Base-by-base conservation (phyloP, 2,888 invertebrate genomes). In the Theretra japonica region DNA sequence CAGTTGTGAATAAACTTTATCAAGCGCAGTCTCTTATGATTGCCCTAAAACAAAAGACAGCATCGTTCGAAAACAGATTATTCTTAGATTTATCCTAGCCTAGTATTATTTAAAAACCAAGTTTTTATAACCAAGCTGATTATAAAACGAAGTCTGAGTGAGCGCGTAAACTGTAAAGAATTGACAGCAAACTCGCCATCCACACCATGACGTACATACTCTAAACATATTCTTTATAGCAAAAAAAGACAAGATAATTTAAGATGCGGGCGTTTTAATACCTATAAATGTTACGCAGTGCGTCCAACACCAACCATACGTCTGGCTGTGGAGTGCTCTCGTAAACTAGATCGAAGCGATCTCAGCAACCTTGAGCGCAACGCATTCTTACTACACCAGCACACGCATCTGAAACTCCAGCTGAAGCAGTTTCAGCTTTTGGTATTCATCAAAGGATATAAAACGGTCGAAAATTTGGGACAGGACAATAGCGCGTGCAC, bases 201-300 rank as follows among this genome's bases (percentile, higher is more conserved):
- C 23, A 6, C 17, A 53, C 7, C 25, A 48, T 59, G 48, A 60
- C 60, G 50, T 58, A 11, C 11, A 70, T 48, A 70, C 53, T 60
- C 28, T 25, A 23, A 71, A 71, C 57, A 68, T 59, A 50, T 28
- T 41, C 25, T 71, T 71, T 57, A 65, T 57, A 53, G 65, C 57
- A 28, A 56, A 50, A 58, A 65, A 68, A 72, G 68, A 72, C 69
- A 57, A 33, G 69, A 72, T 68, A 58, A 72, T 72, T 68, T 72
- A 68, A 72, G 48, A 72, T 58, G 57, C 71, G 65, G 68, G 48
- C 30, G 21, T 72, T 72, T 73, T 70, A 75, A 76, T 72, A 68
- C n/a, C 59, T 70, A 73, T 75, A 74, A 79, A 77, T 77, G 79
- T 84, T 87, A 86, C 88, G 88, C 88, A 88, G 83, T 87, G 88